Base-by-base conservation (phyloP, 2,888 invertebrate species). In the Amphipoea oculea region DNA sequence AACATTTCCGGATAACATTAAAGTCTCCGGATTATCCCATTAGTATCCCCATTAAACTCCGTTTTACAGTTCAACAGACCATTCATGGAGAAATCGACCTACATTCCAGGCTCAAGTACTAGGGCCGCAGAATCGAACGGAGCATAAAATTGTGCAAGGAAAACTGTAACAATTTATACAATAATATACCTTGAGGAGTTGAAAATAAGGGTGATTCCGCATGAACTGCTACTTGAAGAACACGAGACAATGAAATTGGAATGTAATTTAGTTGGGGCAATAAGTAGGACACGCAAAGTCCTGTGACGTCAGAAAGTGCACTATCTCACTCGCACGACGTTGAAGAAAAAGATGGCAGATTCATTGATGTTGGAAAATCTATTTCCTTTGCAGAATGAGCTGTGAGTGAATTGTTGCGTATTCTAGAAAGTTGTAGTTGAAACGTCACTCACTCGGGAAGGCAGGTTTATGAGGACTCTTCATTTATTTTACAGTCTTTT, bases 251-350 rank as follows among this genome's bases (percentile, higher is more conserved):
- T 84, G 82, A 81, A 84, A 89, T 89, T 84, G 88, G 83, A 88
- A 88, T 88, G 83, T 85, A 81, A 89, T 90, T 87, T 81, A 73
- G 77, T 86, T 83, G 83, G 73, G 40, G 83, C 85, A 73, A 81
- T 88, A 93, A 89, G 89, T 91, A 86, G 92, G 90, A 67, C 91
- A 91, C 86, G 89, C 83, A 83, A 82, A 85, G 83, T 90, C 92
- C 92, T 75, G 91, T 94, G 94, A 94, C 94, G 94, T 93, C 92
- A 92, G 81, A 82, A 83, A 88, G 71, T 92, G 90, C 92, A 91
- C 89, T 89, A 73, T 90, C 88, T 89, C 92, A 78, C 75, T 92
- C 90, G 85, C 86, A 78, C 85, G 60, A 76, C 76, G 76, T 76
- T 71, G 77, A 79, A 79, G 89, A 92, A 81, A 75, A 91, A 87